Base-by-base conservation (phyloP, 2,113 vertebrate species). In the Lanius ludovicianus region DNA sequence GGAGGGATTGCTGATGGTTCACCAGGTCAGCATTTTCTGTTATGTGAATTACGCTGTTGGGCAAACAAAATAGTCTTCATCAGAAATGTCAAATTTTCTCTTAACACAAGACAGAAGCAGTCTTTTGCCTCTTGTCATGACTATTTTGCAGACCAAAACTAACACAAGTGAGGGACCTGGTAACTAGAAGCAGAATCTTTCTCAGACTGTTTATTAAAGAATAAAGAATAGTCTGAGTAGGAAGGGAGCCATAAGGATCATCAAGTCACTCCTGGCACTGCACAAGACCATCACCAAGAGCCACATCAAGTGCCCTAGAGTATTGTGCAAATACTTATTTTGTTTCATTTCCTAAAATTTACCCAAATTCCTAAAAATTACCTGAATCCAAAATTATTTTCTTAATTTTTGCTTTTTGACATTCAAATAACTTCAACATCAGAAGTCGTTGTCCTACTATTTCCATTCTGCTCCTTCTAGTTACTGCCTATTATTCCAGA, bases 161-260 rank as follows among this genome's bases (percentile, higher is more conserved):
- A 69, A 60, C 9, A 23, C 25, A 44, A 39, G 7, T 31, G 49
- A 89, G 19, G 15, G 14, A 64, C 5, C 20, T 73, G 27, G 7
- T 47, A 69, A 67, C 13, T 28, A 35, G 31, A 31, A 65, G 13
- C 8, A 87, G 55, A 91, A 65, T 57, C 10, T 62, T 88, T 52
- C 22, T 85, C 18, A 22, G 17, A 44, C 55, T 83, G 5, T 50
- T 31, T 57, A 33, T 41, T 68, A 59, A 27, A 77, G 31, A 76
- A 68, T 76, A 31, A 57, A 68, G 53, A 76, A 44, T 37, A 44
- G 0, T 0, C 27, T 59, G 17, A 37, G 11, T 13, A 33, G 50
- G 19, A 75, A 65, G 30, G 19, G 30, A 20, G 15, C 24, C 60
- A 65, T 15, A 49, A 49, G 35, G 10, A 49, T 65, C 42, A 16